Percentiles rank a stretch among this genome's conserved stretches.
Conservation (phyloP, 2,797 vertebrate species). For the Sylvilagus floridanus region DNA sequence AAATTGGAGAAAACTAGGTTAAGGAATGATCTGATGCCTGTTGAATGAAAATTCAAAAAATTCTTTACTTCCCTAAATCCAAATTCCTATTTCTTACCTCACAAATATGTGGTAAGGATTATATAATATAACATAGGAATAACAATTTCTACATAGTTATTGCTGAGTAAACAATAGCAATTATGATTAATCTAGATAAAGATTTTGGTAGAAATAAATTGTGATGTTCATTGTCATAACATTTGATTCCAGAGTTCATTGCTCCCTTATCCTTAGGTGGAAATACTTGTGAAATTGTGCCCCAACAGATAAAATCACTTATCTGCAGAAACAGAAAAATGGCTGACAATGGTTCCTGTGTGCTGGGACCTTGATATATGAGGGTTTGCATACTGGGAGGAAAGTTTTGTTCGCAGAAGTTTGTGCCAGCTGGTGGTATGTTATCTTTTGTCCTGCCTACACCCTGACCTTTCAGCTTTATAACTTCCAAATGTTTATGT, state of each 20-base stretch:
- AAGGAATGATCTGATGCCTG: not conserved
- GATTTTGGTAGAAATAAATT: constrained; percentile 10
- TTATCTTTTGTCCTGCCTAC: constrained; percentile 72
- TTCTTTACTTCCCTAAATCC: not conserved
- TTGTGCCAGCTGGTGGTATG: constrained; percentile 69
- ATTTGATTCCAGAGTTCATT: constrained; percentile 4
- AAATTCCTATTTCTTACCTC: not conserved
- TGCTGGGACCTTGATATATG: not conserved
- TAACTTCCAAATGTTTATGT: constrained; percentile 80
- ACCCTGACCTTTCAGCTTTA: constrained; percentile 75
- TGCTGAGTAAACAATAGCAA: not conserved
- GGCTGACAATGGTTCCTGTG: not conserved
- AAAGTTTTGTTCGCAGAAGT: constrained; percentile 53
- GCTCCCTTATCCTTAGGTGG: not conserved
- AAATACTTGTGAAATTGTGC: not conserved
- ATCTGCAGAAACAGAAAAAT: constrained; percentile 15
- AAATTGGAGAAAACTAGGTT: not conserved
- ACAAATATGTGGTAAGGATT: not conserved
- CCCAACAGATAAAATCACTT: constrained; percentile 15
- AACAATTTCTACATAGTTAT: not conserved
- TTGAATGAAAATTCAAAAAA: constrained; percentile 14
- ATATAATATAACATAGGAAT: not conserved
- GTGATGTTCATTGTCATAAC: not conserved
- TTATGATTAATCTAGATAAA: constrained; percentile 26
- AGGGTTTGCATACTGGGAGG: not conserved